These are phyloP conservation scores for Synanceia verrucosa DNA, from an alignment of 2,797 vertebrate species.

Conservation along the genomic window DNA sequence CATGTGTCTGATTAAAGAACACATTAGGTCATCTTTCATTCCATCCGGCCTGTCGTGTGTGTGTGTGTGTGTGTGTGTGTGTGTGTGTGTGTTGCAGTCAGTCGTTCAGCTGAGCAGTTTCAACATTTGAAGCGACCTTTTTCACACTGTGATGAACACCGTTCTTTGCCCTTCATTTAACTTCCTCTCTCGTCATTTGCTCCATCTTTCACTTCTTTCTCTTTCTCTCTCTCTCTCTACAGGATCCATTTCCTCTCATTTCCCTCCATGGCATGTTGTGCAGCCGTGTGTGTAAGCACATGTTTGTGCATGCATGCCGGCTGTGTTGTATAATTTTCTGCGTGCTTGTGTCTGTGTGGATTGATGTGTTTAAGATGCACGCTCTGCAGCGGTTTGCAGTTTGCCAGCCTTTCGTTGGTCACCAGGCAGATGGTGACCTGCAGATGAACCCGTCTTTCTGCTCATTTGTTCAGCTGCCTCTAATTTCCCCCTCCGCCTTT, in stretches of 20 bases:
- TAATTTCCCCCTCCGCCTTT: conserved; percentile 77
- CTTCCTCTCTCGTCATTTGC: conserved; percentile 53
- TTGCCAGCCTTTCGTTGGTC: conserved; percentile 83
- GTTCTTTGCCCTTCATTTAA: conserved; percentile 61
- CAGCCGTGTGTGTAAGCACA: conserved; percentile 43
- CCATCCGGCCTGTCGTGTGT: conserved; percentile 22
- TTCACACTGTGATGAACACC: conserved; percentile 53
- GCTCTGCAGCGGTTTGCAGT: conserved; percentile 82
- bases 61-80: conserved; percentile 2
- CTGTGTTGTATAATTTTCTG: conserved; percentile 38
- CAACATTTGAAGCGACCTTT: conserved; percentile 44
- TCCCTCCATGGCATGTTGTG: conserved; percentile 50
- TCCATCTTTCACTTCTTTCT: conserved; percentile 8
- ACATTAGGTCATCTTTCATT: conserved; percentile 63
- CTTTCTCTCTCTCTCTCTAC: conserved; percentile 34
- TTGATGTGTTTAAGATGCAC: conserved; percentile 79
- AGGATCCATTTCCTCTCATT: conserved; percentile 62
- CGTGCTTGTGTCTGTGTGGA: conserved; percentile 19
- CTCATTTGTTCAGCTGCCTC: conserved; percentile 94
- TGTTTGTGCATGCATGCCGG: conserved; percentile 25
- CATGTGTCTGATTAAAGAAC: conserved; percentile 62
- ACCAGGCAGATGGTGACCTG: conserved; percentile 93
- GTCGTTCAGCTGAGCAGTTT: conserved; percentile 37
- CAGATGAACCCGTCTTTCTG: conserved; percentile 88
- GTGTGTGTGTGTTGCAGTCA: not conserved